Evolutionary conservation across 2,797 vertebrate genomes (phyloP).

Genomic region (Glyptemys insculpta): DNA sequence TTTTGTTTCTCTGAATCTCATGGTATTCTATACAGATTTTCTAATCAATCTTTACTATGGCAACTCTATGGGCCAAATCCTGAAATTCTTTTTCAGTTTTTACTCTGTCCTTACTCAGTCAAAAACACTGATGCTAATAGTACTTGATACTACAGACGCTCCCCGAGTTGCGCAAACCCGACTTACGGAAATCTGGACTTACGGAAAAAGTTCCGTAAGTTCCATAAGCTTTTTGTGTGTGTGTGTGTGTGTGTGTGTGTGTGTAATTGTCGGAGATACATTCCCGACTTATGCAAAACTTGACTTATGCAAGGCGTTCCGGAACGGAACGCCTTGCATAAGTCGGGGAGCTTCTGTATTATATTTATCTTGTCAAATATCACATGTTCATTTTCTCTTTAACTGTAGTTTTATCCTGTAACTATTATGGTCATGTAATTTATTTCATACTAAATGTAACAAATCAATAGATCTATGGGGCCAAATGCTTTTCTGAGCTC

Average conservation of each 20-base stretch:
- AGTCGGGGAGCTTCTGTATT: not conserved
- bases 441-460: constrained; percentile 49
- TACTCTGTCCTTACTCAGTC: not conserved
- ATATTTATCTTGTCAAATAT: not conserved
- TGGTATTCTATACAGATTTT: not conserved
- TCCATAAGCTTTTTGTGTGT: too few species aligned
- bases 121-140: constrained; percentile 23
- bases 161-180: too few species aligned
- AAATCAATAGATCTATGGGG: not conserved
- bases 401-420: constrained; percentile 54
- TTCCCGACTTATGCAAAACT: too few species aligned
- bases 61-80: constrained; percentile 9
- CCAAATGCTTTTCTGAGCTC: constrained; percentile 35
- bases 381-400: constrained; percentile 38
- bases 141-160: not conserved
- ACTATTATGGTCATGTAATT: constrained; percentile 27
- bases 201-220: too few species aligned
- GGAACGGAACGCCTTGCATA: too few species aligned
- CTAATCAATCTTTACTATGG: not conserved
- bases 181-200: too few species aligned
- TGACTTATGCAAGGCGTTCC: too few species aligned
- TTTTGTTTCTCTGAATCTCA: constrained; percentile 15
- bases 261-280: too few species aligned
- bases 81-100: constrained; percentile 10
- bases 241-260: too few species aligned